Evolutionary conservation across 2,888 invertebrate species (phyloP).

Genomic region (Scotopteryx bipunctaria): DNA sequence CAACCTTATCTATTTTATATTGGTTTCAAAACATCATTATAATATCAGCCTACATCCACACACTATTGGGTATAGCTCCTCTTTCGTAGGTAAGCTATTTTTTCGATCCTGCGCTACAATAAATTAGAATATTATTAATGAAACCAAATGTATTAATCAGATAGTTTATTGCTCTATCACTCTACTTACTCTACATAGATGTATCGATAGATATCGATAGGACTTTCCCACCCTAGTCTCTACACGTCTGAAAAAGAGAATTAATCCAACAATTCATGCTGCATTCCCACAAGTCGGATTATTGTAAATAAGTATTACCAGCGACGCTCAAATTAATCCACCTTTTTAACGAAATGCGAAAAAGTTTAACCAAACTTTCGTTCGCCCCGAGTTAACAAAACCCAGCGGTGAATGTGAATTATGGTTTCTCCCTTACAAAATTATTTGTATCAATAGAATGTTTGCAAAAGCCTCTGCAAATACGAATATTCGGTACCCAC

Average conservation of each 20-base stretch:
- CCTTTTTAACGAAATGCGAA: conserved; percentile 76
- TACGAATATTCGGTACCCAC: conserved; percentile 61
- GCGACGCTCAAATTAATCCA: conserved; percentile 75
- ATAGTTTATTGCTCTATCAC: too few species aligned
- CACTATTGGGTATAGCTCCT: too few species aligned
- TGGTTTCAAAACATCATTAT: too few species aligned
- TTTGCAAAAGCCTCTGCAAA: conserved; percentile 70
- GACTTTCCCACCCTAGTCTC: conserved; percentile 45
- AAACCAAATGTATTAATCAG: too few species aligned
- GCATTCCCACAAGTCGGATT: conserved; percentile 74
- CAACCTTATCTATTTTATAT: too few species aligned
- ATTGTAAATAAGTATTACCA: conserved; percentile 81
- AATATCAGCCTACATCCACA: too few species aligned
- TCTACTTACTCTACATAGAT: too few species aligned
- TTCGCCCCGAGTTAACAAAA: conserved; percentile 55
- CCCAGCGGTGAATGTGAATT: conserved; percentile 69
- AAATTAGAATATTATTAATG: too few species aligned
- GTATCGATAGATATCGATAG: too few species aligned
- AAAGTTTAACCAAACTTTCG: conserved; percentile 74
- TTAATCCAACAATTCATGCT: conserved; percentile 74
- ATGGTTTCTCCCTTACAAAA: conserved; percentile 65
- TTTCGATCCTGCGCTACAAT: too few species aligned
- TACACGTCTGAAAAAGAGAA: conserved; percentile 65
- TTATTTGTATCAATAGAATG: conserved; percentile 81
- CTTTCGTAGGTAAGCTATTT: too few species aligned